Conservation (phyloP, 2,888 invertebrate genomes). For the Zaprionus bogoriensis region DNA sequence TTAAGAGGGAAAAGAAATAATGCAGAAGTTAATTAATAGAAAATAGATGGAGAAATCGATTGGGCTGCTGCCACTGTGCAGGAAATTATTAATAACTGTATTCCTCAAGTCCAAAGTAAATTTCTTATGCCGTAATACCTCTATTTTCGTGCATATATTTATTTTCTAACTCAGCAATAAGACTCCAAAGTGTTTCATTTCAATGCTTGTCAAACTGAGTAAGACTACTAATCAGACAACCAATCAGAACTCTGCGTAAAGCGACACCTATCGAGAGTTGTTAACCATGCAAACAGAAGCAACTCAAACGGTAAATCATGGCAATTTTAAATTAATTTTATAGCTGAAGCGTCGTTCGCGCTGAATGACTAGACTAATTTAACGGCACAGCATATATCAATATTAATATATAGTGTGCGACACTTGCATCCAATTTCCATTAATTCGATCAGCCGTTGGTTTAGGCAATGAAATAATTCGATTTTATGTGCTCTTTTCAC, state of each 20-base stretch:
- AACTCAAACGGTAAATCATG: too few relatives aligned
- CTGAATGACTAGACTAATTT: background rate
- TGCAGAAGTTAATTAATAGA: background rate
- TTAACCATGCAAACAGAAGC: background rate
- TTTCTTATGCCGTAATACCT: too few relatives aligned
- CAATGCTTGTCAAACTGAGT: too few relatives aligned
- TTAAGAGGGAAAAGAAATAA: background rate
- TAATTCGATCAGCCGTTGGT: slow-evolving; percentile 2
- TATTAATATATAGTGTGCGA: background rate
- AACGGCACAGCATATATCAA: background rate
- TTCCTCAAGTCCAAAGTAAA: too few relatives aligned
- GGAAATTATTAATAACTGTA: too few relatives aligned
- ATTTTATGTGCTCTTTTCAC: background rate
- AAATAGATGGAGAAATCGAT: background rate
- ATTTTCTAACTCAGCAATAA: too few relatives aligned
- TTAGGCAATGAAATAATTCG: slow-evolving; percentile 6
- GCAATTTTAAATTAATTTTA: too few relatives aligned
- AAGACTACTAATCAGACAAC: background rate
- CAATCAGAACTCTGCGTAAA: background rate
- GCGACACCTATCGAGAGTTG: slow-evolving; percentile 7
- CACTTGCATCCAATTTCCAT: background rate
- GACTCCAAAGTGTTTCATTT: too few relatives aligned
- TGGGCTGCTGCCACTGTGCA: too few relatives aligned
- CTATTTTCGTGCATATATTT: too few relatives aligned
- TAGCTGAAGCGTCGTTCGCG: too few relatives aligned